Evolutionary conservation across 2,888 invertebrate species (phyloP).

Genomic region (Ophion ellenae): DNA sequence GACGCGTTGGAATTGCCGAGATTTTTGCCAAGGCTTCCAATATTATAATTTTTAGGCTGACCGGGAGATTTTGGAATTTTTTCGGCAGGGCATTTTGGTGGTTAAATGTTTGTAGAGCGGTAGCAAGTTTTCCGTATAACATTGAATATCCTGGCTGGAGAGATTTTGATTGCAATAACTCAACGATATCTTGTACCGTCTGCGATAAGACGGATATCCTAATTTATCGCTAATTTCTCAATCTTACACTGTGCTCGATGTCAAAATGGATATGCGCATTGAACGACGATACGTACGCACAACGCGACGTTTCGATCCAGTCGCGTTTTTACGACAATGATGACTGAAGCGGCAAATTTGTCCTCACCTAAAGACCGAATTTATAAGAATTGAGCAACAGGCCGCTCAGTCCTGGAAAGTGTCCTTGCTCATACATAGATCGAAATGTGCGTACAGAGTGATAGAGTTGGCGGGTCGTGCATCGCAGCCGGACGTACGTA

Average conservation of each 20-base stretch:
- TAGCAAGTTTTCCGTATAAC: background rate
- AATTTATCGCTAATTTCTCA: background rate
- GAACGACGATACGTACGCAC: background rate
- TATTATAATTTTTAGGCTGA: background rate
- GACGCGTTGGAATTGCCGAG: background rate
- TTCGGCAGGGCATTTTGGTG: background rate
- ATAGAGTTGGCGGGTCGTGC: slow-evolving; percentile 1
- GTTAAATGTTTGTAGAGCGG: background rate
- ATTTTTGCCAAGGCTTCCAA: background rate
- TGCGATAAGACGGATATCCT: background rate
- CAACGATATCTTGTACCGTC: background rate
- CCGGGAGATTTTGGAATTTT: background rate
- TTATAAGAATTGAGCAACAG: background rate
- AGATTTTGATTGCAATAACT: background rate
- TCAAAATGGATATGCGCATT: background rate
- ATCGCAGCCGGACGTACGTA: slow-evolving; percentile 50
- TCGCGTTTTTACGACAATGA: background rate
- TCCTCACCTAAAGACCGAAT: background rate
- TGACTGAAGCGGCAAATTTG: background rate
- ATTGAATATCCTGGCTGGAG: background rate
- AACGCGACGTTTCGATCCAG: background rate
- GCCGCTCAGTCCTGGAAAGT: background rate
- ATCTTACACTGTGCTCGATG: background rate
- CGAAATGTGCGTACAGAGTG: slow-evolving; percentile 7
- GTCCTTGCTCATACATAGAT: background rate